Percentiles rank a stretch among this genome's conserved stretches.
Evolutionary conservation across 2,797 vertebrate genomes (phyloP).

Genomic region (Danionella dracula): DNA sequence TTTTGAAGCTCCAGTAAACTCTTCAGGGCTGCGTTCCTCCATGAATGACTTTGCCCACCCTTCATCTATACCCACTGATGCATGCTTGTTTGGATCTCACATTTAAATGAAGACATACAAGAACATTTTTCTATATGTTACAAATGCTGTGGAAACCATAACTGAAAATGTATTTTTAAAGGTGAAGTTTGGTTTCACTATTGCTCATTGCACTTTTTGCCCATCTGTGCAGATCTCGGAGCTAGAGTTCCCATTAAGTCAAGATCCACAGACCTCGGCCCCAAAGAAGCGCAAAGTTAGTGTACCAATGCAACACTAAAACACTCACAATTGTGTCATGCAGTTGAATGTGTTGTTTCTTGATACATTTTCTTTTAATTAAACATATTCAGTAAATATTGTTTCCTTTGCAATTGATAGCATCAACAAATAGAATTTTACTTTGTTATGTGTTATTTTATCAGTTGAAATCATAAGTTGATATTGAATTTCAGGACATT

Average conservation of each 20-base stretch:
- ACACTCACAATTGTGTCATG: not conserved
- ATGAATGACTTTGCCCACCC: too few species aligned
- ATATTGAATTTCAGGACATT: too few species aligned
- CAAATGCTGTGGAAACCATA: too few species aligned
- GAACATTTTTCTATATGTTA: too few species aligned
- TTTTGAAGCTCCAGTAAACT: too few species aligned
- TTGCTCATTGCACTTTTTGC: not conserved
- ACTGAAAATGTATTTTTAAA: too few species aligned
- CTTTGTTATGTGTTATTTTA: constrained; percentile 5
- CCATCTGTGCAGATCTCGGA: constrained; percentile 65
- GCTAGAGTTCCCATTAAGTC: constrained; percentile 71
- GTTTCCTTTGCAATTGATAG: not conserved
- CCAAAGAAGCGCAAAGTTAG: constrained; percentile 80
- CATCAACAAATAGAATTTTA: not conserved
- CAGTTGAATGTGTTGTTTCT: not conserved
- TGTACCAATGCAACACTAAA: constrained; percentile 76
- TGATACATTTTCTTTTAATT: not conserved
- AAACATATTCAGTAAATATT: not conserved
- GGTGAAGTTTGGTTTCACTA: too few species aligned
- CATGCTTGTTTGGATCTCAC: too few species aligned
- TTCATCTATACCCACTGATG: too few species aligned
- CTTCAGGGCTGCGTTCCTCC: too few species aligned
- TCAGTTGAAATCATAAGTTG: too few species aligned
- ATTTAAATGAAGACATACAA: too few species aligned
- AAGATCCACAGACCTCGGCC: constrained; percentile 61